Evolutionary conservation across 2,797 vertebrate genomes (phyloP), one percentile per base, ranked within the genome.

Genomic region (Lindbergichthys nudifrons): DNA sequence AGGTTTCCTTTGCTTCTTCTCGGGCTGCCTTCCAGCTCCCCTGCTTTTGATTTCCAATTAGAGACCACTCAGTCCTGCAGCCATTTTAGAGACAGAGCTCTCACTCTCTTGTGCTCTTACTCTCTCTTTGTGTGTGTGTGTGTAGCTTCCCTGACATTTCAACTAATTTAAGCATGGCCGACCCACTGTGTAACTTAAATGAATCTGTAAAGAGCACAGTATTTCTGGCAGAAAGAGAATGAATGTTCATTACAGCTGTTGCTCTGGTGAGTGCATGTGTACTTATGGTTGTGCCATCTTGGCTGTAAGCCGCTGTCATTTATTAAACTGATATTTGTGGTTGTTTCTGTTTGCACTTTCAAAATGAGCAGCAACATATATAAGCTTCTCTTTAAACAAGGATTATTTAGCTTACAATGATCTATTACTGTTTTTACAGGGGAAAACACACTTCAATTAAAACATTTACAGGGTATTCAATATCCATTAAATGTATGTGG

Each of bases 41-140:
- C 74, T 80, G 83, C 79, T 81, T 88, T 89, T 89, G 68, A 84
- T 91, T 92, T 88, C 85, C 80, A 92, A 91, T 89, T 92, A 91
- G 88, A 12, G n/a, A 71, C 53, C 68, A 73, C 70, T 80, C 80
- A 82, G 65, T 87, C 81, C 80, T 79, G 73, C 68, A 81, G 79
- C 65, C 54, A 36, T 72, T 79, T 69, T 62, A 61, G 54, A 80
- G 57, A 70, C 45, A 43, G 21, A 52, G 14, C 41, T 48, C 50
- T 70, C 56, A 23, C 61, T 61, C 32, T 30, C 26, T 26, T 26
- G 26, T 26, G 14, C 41, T 48, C 50, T 70, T 53, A 23, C 39
- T 64, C 16, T 64, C 39, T 52, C 32, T 6, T 36, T 36, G 6
- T 36, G 32, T 1, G 26, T 36, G 6, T 66, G 47, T 65, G 21